Base-by-base conservation (phyloP, 2,888 invertebrate species). In the Mesorhabditis sp. region DNA sequence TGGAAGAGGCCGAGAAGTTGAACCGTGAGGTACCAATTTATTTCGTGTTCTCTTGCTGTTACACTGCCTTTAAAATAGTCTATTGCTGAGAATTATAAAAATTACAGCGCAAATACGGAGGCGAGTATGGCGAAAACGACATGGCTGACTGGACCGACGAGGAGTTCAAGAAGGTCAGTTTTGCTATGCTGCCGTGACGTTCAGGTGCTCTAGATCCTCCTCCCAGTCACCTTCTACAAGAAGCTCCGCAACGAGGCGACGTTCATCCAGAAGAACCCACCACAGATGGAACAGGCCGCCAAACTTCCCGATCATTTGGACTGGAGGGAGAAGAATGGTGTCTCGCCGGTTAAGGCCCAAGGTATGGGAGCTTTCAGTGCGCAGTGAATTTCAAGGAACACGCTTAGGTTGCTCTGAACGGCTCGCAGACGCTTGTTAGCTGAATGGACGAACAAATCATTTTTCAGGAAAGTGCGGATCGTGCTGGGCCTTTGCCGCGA, bases 401-500 rank as follows among this genome's bases (percentile, higher is more conserved):
- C n/a, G n/a, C n/a, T n/a, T n/a, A n/a, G n/a, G n/a, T n/a, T n/a
- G n/a, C n/a, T n/a, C n/a, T n/a, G n/a, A n/a, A n/a, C n/a, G n/a
- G n/a, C n/a, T n/a, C n/a, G n/a, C n/a, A n/a, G n/a, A n/a, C 50
- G 6, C 13, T 50, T 10, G 50, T 10, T 50, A 50, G 6, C 50
- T 50, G 13, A 50, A 10, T 50, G 13, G 50, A 50, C 13, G 13
- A 50, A 10, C 50, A 6, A 50, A 50, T 50, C 50, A 50, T 10
- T 50, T 43, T 70, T 61, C 7, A 77, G 78, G 78, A 7, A 72
- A 82, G 65, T 84, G 84, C 71, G 84, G 84, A 44, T 81, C 80
- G 63, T 84, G 84, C 73, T 84, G 84, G 84, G 83, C 83, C 4
- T 84, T 84, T 65, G 83, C 84, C n/a, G 79, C 84, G 4, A 83